Base-by-base conservation (phyloP, 2,113 vertebrate species). In the Lampris incognitus region DNA sequence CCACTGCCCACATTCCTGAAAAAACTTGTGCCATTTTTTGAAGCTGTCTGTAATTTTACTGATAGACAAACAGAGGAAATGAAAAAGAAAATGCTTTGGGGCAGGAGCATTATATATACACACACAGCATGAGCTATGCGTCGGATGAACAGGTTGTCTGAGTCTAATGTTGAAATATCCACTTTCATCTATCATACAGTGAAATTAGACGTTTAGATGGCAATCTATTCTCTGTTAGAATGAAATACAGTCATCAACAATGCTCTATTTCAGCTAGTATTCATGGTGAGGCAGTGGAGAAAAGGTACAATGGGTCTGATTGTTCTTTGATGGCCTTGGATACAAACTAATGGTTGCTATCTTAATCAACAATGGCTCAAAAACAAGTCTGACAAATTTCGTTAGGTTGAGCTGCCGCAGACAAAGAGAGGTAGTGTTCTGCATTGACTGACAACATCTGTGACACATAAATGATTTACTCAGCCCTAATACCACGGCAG, bases 351-450 rank as follows among this genome's bases (percentile, higher is more conserved):
- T 88, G 87, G 90, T 89, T 86, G 81, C 89, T 88, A 84, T 89
- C 82, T 88, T 85, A 76, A 82, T 90, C 74, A 87, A 87, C 87
- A 92, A 55, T 56, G 66, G 54, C 55, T 86, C 66, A 76, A 84
- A 77, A 90, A 86, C 79, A 88, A 87, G 88, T 89, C 78, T 86
- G 85, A 69, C 68, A 81, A 69, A 87, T 88, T 87, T 91, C 67
- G 74, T 90, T 84, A 73, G 87, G 82, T 76, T 77, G 54, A 87
- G 41, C 79, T 71, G 75, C 49, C 51, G 2, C 6, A 74, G 72
- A 94, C 88, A 93, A 92, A 92, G 89, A 78, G 51, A 79, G 50
- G 52, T 76, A 84, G 82, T 92, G 91, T 93, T 91, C 42, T 2
- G 46, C 40, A 39, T 71, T 84, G 73, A 88, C 71, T 88, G 88